Evolutionary conservation across 2,797 vertebrate species (phyloP).

Genomic region (Cossypha heuglini): DNA sequence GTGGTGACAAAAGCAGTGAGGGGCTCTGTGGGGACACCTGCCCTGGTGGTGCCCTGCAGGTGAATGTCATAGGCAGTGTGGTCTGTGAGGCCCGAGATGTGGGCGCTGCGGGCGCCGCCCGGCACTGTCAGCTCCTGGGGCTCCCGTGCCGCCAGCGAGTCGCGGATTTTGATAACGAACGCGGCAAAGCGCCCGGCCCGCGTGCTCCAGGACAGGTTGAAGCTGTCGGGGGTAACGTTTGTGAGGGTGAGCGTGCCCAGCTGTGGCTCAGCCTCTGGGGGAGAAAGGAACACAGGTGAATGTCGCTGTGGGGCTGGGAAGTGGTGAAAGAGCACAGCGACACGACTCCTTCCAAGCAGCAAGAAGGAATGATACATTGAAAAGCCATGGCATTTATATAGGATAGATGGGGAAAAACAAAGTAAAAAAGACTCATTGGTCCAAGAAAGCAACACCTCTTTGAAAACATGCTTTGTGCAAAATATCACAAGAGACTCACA

Average conservation of each 20-base stretch:
- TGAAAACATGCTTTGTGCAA: no score
- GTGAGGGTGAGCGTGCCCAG: conserved; percentile 82
- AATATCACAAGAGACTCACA: no score
- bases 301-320: no score
- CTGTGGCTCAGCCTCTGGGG: conserved; percentile 85
- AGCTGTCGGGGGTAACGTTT: conserved; percentile 82
- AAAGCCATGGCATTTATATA: no score
- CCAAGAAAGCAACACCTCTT: no score
- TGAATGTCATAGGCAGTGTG: conserved; percentile 83
- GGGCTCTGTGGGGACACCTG: conserved; percentile 77
- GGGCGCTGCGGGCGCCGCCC: conserved; percentile 74
- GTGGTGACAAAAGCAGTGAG: conserved; percentile 82
- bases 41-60: conserved; percentile 80
- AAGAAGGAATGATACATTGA: no score
- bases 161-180: conserved; percentile 81
- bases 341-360: no score
- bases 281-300: conserved; percentile 71
- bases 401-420: no score
- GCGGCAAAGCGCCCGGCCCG: conserved; percentile 82
- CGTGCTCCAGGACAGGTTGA: conserved; percentile 85
- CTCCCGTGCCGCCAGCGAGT: conserved; percentile 74
- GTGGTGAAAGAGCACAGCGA: no score
- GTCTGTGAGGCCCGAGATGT: conserved; percentile 80
- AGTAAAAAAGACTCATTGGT: no score
- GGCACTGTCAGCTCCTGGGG: conserved; percentile 80